Percentiles rank a stretch among this genome's conserved stretches.
These are phyloP conservation scores for Sciurus carolinensis DNA, from an alignment of 2,797 vertebrate species.

Conservation along the genomic window DNA sequence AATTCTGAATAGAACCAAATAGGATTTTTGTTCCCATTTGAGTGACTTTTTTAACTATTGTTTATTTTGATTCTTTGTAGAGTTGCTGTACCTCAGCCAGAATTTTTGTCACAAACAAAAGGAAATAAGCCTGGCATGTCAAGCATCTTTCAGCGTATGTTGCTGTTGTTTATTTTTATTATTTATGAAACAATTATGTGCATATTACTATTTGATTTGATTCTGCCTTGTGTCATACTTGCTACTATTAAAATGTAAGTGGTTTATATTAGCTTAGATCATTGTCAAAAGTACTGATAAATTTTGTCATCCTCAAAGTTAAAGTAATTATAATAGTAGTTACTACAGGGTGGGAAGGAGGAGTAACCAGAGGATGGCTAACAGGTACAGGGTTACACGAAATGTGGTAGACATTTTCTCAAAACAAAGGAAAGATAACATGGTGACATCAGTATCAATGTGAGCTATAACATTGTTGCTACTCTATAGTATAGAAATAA, in stretches of 20 bases:
- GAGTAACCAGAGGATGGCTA: neutral
- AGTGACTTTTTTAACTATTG: slow-evolving; percentile 53
- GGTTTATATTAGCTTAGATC: slow-evolving; percentile 11
- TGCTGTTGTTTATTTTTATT: slow-evolving; percentile 46
- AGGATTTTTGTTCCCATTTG: neutral
- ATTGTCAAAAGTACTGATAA: slow-evolving; percentile 28
- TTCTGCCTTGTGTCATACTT: neutral
- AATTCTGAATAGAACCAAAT: slow-evolving; percentile 51
- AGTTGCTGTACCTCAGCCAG: slow-evolving; percentile 54
- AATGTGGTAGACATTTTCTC: no score
- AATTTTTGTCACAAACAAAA: slow-evolving; percentile 26
- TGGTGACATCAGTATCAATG: no score
- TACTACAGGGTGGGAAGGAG: neutral
- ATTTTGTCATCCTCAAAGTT: slow-evolving; percentile 23
- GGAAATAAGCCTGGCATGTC: neutral
- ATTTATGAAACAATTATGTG: slow-evolving; percentile 27
- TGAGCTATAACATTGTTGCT: no score
- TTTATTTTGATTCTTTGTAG: slow-evolving; percentile 67
- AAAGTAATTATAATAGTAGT: neutral
- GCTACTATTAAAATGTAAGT: slow-evolving; percentile 5
- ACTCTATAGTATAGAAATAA: no score
- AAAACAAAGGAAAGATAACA: no score
- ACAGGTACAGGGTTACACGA: neutral
- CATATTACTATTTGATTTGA: slow-evolving; percentile 19
- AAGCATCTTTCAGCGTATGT: neutral